Conservation (phyloP, 2,888 invertebrate species). For the Aleiodes alternator region DNA sequence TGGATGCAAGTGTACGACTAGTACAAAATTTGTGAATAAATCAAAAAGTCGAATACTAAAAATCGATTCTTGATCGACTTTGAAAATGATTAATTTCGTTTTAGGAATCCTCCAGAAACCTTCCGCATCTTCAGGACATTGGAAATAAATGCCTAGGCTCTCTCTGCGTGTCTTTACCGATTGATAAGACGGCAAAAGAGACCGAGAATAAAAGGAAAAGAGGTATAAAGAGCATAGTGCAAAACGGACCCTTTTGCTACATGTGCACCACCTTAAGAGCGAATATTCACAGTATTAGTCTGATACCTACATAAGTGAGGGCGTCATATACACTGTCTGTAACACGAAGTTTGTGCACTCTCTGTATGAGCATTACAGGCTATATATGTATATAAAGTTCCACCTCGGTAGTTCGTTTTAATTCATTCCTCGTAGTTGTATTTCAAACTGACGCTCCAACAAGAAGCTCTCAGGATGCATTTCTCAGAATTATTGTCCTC, state of each 20-base stretch:
- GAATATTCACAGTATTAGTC: conserved; percentile 11
- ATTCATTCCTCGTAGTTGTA: conserved; percentile 48
- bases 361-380: neutral
- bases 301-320: conserved; percentile 5
- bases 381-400: conserved; percentile 36
- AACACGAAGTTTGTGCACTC: conserved; percentile 6
- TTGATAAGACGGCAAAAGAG: no score
- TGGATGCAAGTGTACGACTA: no score
- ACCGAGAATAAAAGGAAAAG: neutral
- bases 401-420: conserved; percentile 50
- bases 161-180: no score
- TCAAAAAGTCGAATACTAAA: no score
- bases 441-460: conserved; percentile 12
- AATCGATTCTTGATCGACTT: no score
- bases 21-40: no score
- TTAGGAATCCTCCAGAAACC: no score
- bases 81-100: no score
- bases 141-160: neutral
- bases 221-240: neutral
- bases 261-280: conserved; percentile 31
- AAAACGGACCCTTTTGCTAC: conserved; percentile 4
- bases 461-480: conserved; percentile 9
- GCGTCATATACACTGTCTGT: conserved; percentile 39
- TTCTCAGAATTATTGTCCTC: conserved; percentile 18
- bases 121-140: no score